Evolutionary conservation across 2,113 vertebrate species (phyloP).

Genomic region (Oxyruncus cristatus): DNA sequence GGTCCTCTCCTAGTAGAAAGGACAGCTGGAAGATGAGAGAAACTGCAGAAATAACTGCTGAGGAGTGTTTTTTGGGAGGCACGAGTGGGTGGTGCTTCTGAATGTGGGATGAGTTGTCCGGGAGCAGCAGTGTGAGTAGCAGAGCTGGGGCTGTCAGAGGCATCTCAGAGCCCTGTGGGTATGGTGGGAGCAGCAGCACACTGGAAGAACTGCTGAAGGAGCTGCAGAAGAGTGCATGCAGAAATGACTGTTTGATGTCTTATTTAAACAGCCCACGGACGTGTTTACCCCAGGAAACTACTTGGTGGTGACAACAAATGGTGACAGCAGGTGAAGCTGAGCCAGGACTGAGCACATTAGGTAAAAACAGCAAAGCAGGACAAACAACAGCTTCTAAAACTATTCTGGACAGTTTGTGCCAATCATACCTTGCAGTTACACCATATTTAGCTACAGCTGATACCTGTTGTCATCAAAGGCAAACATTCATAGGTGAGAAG

Average conservation of each 20-base stretch:
- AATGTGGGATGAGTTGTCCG: not conserved
- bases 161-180: accelerated
- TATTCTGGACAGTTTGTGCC: not conserved
- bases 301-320: not conserved
- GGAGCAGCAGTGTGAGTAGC: not conserved
- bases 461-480: constrained; percentile 7
- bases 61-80: not conserved
- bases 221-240: not conserved
- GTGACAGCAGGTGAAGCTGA: not conserved
- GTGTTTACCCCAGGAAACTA: not conserved
- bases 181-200: not conserved
- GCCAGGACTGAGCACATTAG: not conserved
- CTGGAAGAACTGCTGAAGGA: not conserved
- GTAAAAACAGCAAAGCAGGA: not conserved
- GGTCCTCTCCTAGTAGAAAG: not conserved
- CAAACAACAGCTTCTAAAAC: not conserved
- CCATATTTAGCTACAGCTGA: not conserved
- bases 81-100: not conserved
- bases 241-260: not conserved
- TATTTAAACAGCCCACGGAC: not conserved
- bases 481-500: not conserved
- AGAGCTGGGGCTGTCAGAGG: not conserved
- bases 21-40: not conserved
- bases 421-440: not conserved
- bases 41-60: not conserved